Percentiles rank a stretch among this genome's conserved stretches.
These are phyloP conservation scores for Mythimna ferrago DNA, from an alignment of 2,888 invertebrate genomes.

Conservation along the genomic window DNA sequence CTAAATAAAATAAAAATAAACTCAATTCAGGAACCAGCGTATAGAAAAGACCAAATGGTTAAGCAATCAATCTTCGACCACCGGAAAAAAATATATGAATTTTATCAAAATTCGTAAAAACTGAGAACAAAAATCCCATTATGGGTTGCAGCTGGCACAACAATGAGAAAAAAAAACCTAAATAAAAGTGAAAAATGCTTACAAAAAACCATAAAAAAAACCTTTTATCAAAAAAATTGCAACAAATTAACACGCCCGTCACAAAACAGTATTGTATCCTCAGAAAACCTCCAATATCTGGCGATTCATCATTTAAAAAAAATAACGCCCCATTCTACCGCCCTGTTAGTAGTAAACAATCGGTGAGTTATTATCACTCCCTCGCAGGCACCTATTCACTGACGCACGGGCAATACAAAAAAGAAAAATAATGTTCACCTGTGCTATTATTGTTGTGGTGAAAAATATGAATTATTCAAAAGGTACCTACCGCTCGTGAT, in stretches of 20 bases:
- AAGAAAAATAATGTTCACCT: conserved; percentile 85
- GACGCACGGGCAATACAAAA: conserved; percentile 71
- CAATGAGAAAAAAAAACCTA: not conserved
- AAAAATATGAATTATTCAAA: conserved; percentile 86
- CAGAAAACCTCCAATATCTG: conserved; percentile 45
- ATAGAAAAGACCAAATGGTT: too few relatives aligned
- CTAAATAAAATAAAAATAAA: not conserved
- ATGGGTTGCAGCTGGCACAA: not conserved
- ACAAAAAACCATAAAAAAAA: not conserved
- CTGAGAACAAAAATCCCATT: not conserved
- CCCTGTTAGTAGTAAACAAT: conserved; percentile 84
- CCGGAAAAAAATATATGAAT: too few relatives aligned
- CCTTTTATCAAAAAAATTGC: conserved; percentile 3
- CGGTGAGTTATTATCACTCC: conserved; percentile 88
- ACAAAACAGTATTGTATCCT: conserved; percentile 44
- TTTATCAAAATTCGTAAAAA: too few relatives aligned
- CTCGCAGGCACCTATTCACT: conserved; percentile 79
- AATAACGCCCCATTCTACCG: conserved; percentile 54
- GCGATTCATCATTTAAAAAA: conserved; percentile 69
- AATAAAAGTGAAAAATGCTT: not conserved
- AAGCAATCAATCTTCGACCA: too few relatives aligned
- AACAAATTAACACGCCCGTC: conserved; percentile 38
- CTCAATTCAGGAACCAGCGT: not conserved
- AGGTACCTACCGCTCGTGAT: conserved; percentile 73
- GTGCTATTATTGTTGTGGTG: conserved; percentile 81